Conservation (phyloP, 2,113 vertebrate genomes). For the Aldabrachelys gigantea region DNA sequence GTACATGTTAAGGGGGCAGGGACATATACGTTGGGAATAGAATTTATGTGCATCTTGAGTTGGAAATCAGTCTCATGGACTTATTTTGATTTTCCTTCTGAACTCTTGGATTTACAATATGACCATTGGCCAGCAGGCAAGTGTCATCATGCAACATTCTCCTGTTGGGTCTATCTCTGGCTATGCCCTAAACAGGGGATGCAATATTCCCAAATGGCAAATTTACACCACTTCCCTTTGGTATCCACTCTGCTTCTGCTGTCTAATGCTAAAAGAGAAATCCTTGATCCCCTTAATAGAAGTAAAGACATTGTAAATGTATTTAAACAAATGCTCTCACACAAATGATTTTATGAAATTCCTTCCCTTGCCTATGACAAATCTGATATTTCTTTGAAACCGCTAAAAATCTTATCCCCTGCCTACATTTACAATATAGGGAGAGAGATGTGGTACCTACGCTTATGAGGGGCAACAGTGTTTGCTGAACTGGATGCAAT, state of each 20-base stretch:
- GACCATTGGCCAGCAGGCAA: not conserved
- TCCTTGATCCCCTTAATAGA: not conserved
- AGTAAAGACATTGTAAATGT: not conserved
- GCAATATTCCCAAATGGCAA: slow-evolving; percentile 7
- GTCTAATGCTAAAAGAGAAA: not conserved
- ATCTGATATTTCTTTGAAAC: not conserved
- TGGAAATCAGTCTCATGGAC: slow-evolving; percentile 28
- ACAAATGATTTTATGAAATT: not conserved
- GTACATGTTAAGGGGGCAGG: not conserved
- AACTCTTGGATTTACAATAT: slow-evolving; percentile 20
- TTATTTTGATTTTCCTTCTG: slow-evolving; percentile 37
- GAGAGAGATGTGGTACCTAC: not conserved
- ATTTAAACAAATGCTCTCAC: not conserved
- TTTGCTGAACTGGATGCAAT: not conserved
- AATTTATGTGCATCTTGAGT: slow-evolving; percentile 45
- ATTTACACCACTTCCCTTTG: slow-evolving; percentile 30
- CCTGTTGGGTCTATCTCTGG: not conserved
- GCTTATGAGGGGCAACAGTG: not conserved
- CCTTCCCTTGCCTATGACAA: not conserved
- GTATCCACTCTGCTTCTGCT: not conserved
- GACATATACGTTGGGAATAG: slow-evolving; percentile 49
- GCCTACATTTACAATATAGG: not conserved
- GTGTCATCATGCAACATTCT: slow-evolving; percentile 22
- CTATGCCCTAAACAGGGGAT: slow-evolving; percentile 4
- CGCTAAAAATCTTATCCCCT: not conserved